Evolutionary conservation across 2,113 vertebrate genomes (phyloP), one percentile per base, ranked within the genome.

Genomic region (Paedocypris sp.): DNA sequence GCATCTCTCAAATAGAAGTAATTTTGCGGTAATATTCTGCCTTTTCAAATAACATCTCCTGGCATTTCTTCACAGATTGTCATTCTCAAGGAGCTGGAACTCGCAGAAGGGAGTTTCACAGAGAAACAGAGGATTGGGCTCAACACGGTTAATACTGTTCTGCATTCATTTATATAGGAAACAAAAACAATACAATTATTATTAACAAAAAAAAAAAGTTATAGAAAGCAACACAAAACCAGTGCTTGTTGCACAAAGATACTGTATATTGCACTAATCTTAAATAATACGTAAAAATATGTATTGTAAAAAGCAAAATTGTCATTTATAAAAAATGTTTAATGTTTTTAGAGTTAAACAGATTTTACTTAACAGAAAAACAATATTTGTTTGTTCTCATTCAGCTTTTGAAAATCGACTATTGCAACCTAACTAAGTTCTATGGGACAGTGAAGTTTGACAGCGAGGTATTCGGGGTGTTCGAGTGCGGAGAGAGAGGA

Each of bases 381-480:
- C n/a, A n/a, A n/a, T n/a, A n/a, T n/a, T n/a, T n/a, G n/a, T n/a
- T n/a, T n/a, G n/a, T n/a, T n/a, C n/a, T n/a, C n/a, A n/a, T 41
- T 28, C 75, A 98, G 95, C 80, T 98, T 46, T 77, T 91, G 25
- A 89, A 86, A 66, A 88, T 95, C 6, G 94, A 99, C 81, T 99
- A 97, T 66, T 91, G 89, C 83, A 99, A 91, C 79, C 80, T 98
- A 68, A 96, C 91, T 16, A 99, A 99, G 82, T 98, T 99, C 82
- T 99, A 98, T 1, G 95, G 95, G 71, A 99, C 95, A 0, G 90
- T 93, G 76, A 93, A 91, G 80, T 79, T 91, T 29, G 91, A 93
- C 11, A 22, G 79, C 8, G 86, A 79, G 26, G 90, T 91, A 75
- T 94, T 92, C 22, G 91, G 83, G 3, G 93, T 99, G 77, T 86